A percentile compares a stretch with the other conserved stretches of the same genome.
phyloP scores from a whole-genome alignment of 2,113 vertebrate species.

The Mustelus asterias region DNA sequence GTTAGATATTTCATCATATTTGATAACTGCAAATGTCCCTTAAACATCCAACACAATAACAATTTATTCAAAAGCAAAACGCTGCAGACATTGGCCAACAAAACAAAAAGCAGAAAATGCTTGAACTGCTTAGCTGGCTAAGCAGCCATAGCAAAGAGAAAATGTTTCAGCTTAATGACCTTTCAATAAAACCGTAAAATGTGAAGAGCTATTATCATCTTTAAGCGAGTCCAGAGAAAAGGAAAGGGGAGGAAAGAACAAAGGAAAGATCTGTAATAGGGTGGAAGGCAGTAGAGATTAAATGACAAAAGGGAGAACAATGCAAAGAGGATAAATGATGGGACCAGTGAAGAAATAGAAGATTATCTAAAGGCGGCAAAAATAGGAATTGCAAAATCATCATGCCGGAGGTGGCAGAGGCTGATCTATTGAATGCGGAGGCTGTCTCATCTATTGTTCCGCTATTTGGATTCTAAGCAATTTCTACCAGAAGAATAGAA shows the following conservation, averaged over 20 bases:
- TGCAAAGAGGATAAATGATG: background rate
- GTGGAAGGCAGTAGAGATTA: background rate
- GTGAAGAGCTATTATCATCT: background rate
- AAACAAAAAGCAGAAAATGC: background rate
- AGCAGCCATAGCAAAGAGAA: background rate
- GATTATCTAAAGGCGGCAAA: background rate
- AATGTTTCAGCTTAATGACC: background rate
- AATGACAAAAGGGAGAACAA: background rate
- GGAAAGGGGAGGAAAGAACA: background rate
- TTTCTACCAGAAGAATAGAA: background rate
- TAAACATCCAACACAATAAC: background rate
- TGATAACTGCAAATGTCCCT: background rate
- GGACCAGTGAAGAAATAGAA: background rate
- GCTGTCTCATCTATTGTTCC: background rate
- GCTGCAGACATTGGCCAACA: background rate
- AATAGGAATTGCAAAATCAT: background rate
- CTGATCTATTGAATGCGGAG: background rate
- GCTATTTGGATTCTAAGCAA: background rate
- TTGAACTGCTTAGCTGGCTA: background rate
- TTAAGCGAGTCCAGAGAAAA: background rate
- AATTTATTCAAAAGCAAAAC: background rate
- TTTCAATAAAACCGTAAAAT: background rate
- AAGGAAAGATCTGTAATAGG: background rate
- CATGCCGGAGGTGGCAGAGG: background rate
- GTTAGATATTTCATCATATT: background rate